These are phyloP conservation scores for Sialis lutaria DNA, from an alignment of 2,888 invertebrate genomes.

Conservation along the genomic window DNA sequence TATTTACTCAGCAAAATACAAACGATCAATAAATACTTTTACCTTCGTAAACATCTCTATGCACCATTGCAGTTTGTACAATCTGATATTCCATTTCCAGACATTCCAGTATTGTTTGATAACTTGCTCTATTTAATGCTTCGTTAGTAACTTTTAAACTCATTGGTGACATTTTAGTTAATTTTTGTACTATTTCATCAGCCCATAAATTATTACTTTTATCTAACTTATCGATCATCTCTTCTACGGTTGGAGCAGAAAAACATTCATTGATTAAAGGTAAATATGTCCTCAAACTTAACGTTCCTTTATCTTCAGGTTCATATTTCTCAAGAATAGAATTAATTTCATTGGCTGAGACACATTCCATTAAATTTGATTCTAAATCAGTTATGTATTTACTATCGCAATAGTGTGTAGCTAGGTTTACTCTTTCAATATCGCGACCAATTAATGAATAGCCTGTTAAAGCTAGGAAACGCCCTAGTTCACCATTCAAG, in stretches of 20 bases:
- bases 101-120: constrained; percentile 54
- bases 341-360: constrained; percentile 26
- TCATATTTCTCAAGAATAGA: constrained; percentile 37
- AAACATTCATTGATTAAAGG: constrained; percentile 60
- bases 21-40: constrained; percentile 4
- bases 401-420: constrained; percentile 64
- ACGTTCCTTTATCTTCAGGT: constrained; percentile 33
- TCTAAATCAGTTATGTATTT: constrained; percentile 40
- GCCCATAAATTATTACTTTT: constrained; percentile 65
- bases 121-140: constrained; percentile 52
- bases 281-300: constrained; percentile 41
- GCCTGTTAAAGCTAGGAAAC: constrained; percentile 42
- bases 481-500: constrained; percentile 33
- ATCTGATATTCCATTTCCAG: constrained; percentile 73
- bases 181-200: constrained; percentile 39
- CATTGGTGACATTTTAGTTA: constrained; percentile 67
- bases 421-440: constrained; percentile 65
- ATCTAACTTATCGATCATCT: constrained; percentile 50
- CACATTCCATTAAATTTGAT: constrained; percentile 33
- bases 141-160: constrained; percentile 67
- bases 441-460: constrained; percentile 38
- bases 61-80: constrained; percentile 37
- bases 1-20: too few relatives aligned
- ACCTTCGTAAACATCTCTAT: constrained; percentile 64
- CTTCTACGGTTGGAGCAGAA: constrained; percentile 48